Conservation (phyloP, 1,140 invertebrate genomes). For the honey bee (Apis mellifera) region Amel_HAv3.1 CM009931.2:1136001-1136500, state of each 20-base stretch:
- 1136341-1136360: background rate
- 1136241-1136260: background rate
- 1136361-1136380: background rate
- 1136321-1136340: background rate
- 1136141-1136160: too few species aligned
- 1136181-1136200: too few species aligned
- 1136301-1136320: background rate
- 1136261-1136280: background rate
- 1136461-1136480: slow-evolving; percentile 44
- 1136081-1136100: too few species aligned
- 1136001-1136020: background rate
- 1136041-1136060: background rate
- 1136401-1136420: slow-evolving; percentile 23
- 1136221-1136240: background rate
- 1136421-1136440: slow-evolving; percentile 46
- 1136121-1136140: too few species aligned
- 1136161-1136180: too few species aligned
- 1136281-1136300: slow-evolving; percentile 9
- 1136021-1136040: too few species aligned
- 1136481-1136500: slow-evolving; percentile 35
- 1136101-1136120: too few species aligned
- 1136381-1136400: background rate
- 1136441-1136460: slow-evolving; percentile 32
- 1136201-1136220: background rate
- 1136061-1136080: too few species aligned